A percentile compares a stretch with the other conserved stretches of the same genome.
Evolutionary conservation across 2,797 vertebrate genomes (phyloP).

Genomic region (Myripristis jacobus): DNA sequence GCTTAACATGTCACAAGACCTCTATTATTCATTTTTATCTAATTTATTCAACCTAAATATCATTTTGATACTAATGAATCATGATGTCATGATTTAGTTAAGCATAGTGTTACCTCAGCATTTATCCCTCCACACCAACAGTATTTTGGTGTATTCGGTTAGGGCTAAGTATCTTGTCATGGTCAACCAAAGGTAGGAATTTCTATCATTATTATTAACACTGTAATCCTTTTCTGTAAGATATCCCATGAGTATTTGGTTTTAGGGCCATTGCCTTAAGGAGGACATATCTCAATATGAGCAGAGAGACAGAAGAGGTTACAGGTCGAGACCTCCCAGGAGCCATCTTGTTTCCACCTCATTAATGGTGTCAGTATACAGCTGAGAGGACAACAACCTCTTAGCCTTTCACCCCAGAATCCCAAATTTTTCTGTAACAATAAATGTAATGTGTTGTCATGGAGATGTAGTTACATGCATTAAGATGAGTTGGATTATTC

Average conservation of each 20-base stretch:
- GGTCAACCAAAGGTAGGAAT: slow-evolving; percentile 33
- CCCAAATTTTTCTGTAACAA: slow-evolving; percentile 32
- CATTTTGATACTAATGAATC: no score
- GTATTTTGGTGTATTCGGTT: slow-evolving; percentile 35
- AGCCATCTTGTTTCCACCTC: slow-evolving; percentile 50
- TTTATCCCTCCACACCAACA: background rate
- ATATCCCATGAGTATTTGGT: slow-evolving; percentile 37
- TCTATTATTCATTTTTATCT: background rate
- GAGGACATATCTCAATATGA: slow-evolving; percentile 53
- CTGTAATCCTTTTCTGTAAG: slow-evolving; percentile 8
- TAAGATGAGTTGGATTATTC: slow-evolving; percentile 74
- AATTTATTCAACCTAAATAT: background rate
- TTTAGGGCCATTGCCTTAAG: slow-evolving; percentile 45
- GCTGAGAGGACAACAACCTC: slow-evolving; percentile 14
- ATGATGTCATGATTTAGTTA: background rate
- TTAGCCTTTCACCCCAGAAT: slow-evolving; percentile 18
- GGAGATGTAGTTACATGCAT: slow-evolving; percentile 57
- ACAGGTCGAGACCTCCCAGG: slow-evolving; percentile 55
- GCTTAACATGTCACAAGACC: background rate
- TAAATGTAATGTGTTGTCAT: slow-evolving; percentile 52
- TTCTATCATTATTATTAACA: slow-evolving; percentile 41
- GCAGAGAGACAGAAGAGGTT: slow-evolving; percentile 60
- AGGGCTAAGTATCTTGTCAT: slow-evolving; percentile 33
- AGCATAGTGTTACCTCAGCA: no score
- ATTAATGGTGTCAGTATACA: slow-evolving; percentile 39